Percentiles rank a stretch among this genome's conserved stretches.
Conservation (phyloP, 2,888 invertebrate species). For the Allacma fusca region DNA sequence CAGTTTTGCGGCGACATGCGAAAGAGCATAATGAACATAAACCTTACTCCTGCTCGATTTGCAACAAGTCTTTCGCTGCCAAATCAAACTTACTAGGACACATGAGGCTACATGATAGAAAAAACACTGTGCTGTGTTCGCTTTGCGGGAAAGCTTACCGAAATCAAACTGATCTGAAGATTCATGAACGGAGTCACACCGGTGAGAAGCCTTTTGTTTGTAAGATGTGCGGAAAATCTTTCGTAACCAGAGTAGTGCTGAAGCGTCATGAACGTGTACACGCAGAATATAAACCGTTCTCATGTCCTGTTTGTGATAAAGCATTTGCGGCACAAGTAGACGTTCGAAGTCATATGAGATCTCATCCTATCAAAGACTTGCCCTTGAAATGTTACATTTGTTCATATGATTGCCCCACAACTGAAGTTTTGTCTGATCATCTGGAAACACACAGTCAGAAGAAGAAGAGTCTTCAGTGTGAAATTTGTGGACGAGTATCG, state of each 20-base stretch:
- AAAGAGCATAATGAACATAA: constrained; percentile 19
- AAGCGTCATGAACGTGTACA: constrained; percentile 29
- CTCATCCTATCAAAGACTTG: constrained; percentile 30
- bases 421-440: neutral
- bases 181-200: constrained; percentile 25
- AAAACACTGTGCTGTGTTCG: neutral
- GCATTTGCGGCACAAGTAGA: constrained; percentile 29
- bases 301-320: constrained; percentile 25
- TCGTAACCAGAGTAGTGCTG: constrained; percentile 29
- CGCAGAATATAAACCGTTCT: constrained; percentile 23
- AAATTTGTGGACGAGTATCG: neutral
- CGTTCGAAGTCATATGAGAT: constrained; percentile 29
- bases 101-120: constrained; percentile 17
- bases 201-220: constrained; percentile 11
- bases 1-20: constrained; percentile 22
- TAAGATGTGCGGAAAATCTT: constrained; percentile 12
- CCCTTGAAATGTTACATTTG: constrained; percentile 30
- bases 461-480: constrained; percentile 26
- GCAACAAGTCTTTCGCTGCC: constrained; percentile 17
- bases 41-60: constrained; percentile 9
- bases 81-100: constrained; percentile 24
- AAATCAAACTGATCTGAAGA: constrained; percentile 21
- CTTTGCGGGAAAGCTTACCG: constrained; percentile 7
- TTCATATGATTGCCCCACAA: constrained; percentile 17
- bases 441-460: constrained; percentile 18